Evolutionary conservation across 2,888 invertebrate genomes (phyloP).

Genomic region (Lithodes maja): DNA sequence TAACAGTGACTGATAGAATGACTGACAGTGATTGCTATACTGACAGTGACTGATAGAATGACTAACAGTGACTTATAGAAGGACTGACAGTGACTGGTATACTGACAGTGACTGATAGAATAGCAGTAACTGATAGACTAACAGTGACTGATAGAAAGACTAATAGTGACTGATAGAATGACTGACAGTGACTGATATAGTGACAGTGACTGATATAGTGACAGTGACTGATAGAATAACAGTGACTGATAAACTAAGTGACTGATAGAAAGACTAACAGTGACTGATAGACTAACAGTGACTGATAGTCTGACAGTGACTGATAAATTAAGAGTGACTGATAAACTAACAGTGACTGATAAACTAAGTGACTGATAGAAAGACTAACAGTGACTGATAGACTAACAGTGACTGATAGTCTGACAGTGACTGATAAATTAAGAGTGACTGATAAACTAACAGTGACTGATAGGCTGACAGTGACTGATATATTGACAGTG

Average conservation of each 20-base stretch:
- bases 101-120: neutral
- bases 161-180: neutral
- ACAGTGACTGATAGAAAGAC: neutral
- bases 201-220: constrained; percentile 2
- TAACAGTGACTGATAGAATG: neutral
- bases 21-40: neutral
- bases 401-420: neutral
- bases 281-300: neutral
- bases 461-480: neutral
- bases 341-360: neutral
- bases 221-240: constrained; percentile 5
- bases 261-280: neutral
- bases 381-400: neutral
- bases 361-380: neutral
- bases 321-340: neutral
- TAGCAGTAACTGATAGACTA: no score
- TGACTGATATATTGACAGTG: neutral
- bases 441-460: neutral
- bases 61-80: neutral
- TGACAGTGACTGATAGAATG: neutral
- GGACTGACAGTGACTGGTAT: neutral
- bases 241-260: neutral
- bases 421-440: neutral
- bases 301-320: neutral
- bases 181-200: neutral